These are phyloP conservation scores for Chrysolina americana DNA, from an alignment of 2,888 invertebrate species.

Conservation along the genomic window DNA sequence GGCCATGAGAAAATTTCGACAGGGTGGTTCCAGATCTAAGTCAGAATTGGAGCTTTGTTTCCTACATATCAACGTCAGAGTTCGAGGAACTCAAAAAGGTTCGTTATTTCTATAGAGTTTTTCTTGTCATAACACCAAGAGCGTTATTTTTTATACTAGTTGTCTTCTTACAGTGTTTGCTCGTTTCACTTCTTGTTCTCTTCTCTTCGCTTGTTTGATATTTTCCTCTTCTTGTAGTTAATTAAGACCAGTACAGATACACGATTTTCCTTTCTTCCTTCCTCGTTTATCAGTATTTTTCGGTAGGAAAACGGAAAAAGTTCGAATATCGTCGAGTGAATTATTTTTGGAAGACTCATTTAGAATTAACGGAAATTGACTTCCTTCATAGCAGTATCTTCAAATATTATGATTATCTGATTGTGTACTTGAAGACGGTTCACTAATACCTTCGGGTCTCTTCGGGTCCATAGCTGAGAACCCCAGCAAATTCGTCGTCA, in stretches of 20 bases:
- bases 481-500: conserved; percentile 22
- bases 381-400: conserved; percentile 26
- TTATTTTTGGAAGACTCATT: conserved; percentile 11
- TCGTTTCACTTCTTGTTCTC: too few species aligned
- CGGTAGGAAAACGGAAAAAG: neutral
- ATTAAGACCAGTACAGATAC: conserved; percentile 25
- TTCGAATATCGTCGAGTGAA: conserved; percentile 19
- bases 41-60: conserved; percentile 11
- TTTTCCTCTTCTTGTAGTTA: neutral
- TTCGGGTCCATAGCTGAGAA: conserved; percentile 22
- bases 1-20: too few species aligned
- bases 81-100: neutral
- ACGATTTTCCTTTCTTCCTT: conserved; percentile 30
- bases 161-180: too few species aligned
- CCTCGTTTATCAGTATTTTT: conserved; percentile 5
- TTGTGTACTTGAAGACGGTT: conserved; percentile 3
- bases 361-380: too few species aligned
- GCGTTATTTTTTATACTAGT: neutral
- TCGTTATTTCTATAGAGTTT: neutral
- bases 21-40: too few species aligned
- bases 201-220: too few species aligned
- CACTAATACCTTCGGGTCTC: neutral
- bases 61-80: conserved; percentile 4
- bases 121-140: neutral
- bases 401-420: conserved; percentile 8